These are phyloP conservation scores for Tachypleus tridentatus DNA, from an alignment of 1,140 invertebrate species.

Conservation along the genomic window DNA sequence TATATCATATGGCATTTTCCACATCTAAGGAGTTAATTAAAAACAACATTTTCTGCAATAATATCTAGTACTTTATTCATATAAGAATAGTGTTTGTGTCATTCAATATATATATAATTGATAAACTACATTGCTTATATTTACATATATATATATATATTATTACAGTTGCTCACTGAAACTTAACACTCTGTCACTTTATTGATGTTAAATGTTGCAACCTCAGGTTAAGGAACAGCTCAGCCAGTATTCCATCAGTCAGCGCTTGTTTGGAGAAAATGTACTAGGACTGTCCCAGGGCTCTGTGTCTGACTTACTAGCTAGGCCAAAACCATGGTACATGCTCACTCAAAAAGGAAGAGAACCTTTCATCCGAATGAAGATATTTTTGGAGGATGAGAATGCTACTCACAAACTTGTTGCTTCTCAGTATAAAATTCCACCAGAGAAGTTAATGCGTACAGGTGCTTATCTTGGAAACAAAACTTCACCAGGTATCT, in stretches of 20 bases:
- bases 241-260: slow-evolving; percentile 96
- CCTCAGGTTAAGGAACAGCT: slow-evolving; percentile 84
- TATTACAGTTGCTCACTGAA: no score
- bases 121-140: no score
- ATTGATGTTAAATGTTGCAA: background rate
- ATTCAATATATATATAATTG: no score
- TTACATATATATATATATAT: no score
- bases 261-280: slow-evolving; percentile 93
- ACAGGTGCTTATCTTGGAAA: slow-evolving; percentile 43
- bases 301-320: slow-evolving; percentile 88
- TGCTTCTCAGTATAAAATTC: slow-evolving; percentile 94
- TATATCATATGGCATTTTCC: no score
- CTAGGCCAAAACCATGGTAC: slow-evolving; percentile 91
- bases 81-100: no score
- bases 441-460: slow-evolving; percentile 88
- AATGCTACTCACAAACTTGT: slow-evolving; percentile 93
- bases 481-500: no score
- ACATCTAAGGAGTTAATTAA: no score
- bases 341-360: slow-evolving; percentile 94
- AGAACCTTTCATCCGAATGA: slow-evolving; percentile 96
- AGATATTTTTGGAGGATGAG: slow-evolving; percentile 94
- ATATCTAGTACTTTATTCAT: no score
- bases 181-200: no score
- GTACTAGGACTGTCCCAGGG: slow-evolving; percentile 93
- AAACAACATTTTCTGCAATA: no score